Base-by-base conservation (phyloP, 1,140 invertebrate species). In the Cydia amplana region DNA sequence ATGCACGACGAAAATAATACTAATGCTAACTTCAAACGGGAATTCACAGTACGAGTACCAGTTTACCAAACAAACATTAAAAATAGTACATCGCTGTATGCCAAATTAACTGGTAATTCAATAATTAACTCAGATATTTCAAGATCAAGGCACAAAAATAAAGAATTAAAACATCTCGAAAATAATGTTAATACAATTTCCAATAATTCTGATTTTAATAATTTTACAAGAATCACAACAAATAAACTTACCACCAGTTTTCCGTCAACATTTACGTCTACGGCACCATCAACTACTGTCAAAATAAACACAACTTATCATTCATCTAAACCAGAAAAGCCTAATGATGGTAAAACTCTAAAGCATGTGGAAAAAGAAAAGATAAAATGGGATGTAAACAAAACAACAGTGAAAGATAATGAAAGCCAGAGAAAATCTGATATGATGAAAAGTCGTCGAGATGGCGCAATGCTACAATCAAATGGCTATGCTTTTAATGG, bases 401-500 rank as follows among this genome's bases (percentile, higher is more conserved):
- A 60, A 4, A 12, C 49, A 18, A 18, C 9, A 10, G 16, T 2
- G 9, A 60, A 60, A 60, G 0, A 20, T 23, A 60, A 23, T 23
- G 9, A 9, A 23, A 12, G 16, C 16, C 20, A 60, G 0, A 23
- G 4, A 23, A 23, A 20, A 10, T 23, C 20, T 12, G 4, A 9
- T 7, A 60, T 12, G 9, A 7, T 5, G 20, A 60, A 60, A 60
- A 23, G 55, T 23, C 18, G 55, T 10, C 55, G 55, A 60, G 18
- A 60, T 23, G 55, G 55, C 16, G 55, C 9, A 10, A 23, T 60
- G 9, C 7, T 60, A 70, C 20, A 65, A 64, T 73, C 43, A 5
- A 60, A 74, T 23, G 83, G 87, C 0, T 91, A 91, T 51, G 83
- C 85, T 46, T 91, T 76, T 65, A 79, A 91, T 78, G 80, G 75